A percentile compares a stretch with the other conserved stretches of the same genome.
These are phyloP conservation scores for Prionailurus bengalensis DNA, from an alignment of 2,113 vertebrate species.

Conservation along the genomic window DNA sequence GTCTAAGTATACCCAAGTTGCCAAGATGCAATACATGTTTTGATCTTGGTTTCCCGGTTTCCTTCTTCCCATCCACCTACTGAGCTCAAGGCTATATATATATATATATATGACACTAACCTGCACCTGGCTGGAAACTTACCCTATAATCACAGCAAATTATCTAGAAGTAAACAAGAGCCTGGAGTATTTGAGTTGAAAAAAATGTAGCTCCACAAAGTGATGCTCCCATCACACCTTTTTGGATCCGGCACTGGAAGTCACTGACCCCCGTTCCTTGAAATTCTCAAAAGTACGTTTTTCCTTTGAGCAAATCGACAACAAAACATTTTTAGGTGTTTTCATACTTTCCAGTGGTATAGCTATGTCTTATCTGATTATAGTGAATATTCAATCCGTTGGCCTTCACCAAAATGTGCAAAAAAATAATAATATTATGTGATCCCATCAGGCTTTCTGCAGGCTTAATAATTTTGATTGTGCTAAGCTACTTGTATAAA, in stretches of 20 bases:
- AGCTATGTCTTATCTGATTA: not conserved
- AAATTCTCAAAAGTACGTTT: not conserved
- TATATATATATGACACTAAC: not conserved
- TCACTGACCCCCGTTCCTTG: not conserved
- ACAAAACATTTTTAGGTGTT: not conserved
- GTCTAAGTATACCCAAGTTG: not conserved
- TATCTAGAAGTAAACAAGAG: not conserved
- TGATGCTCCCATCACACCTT: not conserved
- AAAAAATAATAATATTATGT: not conserved
- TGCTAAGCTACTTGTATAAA: constrained; percentile 26
- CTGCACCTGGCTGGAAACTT: not conserved
- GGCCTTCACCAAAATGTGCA: constrained; percentile 43
- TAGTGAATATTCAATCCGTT: not conserved
- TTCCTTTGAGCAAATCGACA: not conserved
- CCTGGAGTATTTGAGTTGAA: not conserved
- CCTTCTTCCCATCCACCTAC: not conserved
- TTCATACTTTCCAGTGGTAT: not conserved
- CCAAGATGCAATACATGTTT: not conserved
- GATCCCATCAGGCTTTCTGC: not conserved
- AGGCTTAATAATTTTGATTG: not conserved
- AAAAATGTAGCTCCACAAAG: not conserved
- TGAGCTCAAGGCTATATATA: not conserved
- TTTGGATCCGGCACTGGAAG: not conserved
- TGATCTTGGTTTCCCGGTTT: not conserved
- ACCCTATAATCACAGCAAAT: not conserved